Base-by-base conservation (phyloP, 2,888 invertebrate genomes). In the Leistus spinibarbis region DNA sequence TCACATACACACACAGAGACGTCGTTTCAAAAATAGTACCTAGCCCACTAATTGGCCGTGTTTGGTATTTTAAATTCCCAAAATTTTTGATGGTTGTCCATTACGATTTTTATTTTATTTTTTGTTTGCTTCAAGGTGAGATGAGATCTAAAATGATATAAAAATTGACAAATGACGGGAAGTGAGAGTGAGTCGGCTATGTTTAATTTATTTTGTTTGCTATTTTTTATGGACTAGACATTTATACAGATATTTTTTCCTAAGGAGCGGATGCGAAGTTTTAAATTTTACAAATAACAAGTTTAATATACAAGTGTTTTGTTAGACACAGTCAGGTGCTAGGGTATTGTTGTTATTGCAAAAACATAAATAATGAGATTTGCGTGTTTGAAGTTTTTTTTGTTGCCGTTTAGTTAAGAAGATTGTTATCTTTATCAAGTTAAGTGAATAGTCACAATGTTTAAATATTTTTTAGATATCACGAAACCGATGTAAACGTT, bases 91-190 rank as follows among this genome's bases (percentile, higher is more conserved):
- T 24, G 24, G 3, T 24, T n/a, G n/a, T n/a, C n/a, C n/a, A n/a
- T n/a, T n/a, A n/a, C n/a, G n/a, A n/a, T n/a, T n/a, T n/a, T n/a
- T n/a, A n/a, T n/a, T n/a, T n/a, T n/a, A n/a, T n/a, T n/a, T n/a
- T n/a, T n/a, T n/a, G n/a, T 40, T 40, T 10, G 40, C 7, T 9
- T 60, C 60, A 60, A 60, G 60, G 60, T 60, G 60, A 60, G 19
- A 40, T 7, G 9, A 40, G 7, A 5, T 2, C 40, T 40, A 7
- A 56, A 56, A 60, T 60, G 60, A 60, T 60, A 60, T 60, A 19
- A 19, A 60, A 60, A n/a, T 60, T 60, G 60, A 60, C 60, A 60
- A 60, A 60, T 17, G 19, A 19, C 60, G 19, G 60, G 60, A 60
- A 17, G 22, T 60, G 60, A 60, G 19, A 17, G 22, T 60, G 60